These are phyloP conservation scores for Agonopterix arenella DNA, from an alignment of 2,888 invertebrate genomes.

Conservation along the genomic window DNA sequence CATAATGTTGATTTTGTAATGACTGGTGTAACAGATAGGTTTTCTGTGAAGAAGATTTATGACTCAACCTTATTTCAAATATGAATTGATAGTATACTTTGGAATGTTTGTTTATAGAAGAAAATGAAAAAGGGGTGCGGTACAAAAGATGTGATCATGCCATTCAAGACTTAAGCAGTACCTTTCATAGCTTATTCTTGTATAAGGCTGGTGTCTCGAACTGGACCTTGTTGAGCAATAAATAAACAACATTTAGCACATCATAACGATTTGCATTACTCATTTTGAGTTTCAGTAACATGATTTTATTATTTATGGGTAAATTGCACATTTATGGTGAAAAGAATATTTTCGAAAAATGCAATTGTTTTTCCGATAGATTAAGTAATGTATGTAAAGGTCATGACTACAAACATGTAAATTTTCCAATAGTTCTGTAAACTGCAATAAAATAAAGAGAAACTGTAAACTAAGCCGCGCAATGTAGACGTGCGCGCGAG, in stretches of 20 bases:
- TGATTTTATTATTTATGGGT: no score
- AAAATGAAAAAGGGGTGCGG: constrained; percentile 3
- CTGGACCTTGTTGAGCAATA: constrained; percentile 31
- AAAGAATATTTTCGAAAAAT: no score
- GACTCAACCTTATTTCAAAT: no score
- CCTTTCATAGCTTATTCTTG: constrained; percentile 57
- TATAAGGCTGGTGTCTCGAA: constrained; percentile 29
- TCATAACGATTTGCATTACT: no score
- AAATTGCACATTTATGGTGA: no score
- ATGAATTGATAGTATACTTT: no score
- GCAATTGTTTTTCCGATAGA: no score
- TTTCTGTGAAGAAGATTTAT: neutral
- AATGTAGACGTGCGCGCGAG: neutral
- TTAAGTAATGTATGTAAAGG: no score
- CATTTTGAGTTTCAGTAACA: no score
- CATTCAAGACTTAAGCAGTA: constrained; percentile 25
- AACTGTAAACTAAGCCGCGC: constrained; percentile 6
- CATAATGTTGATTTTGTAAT: constrained; percentile 17
- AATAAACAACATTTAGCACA: neutral
- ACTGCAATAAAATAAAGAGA: neutral
- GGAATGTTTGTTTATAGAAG: neutral
- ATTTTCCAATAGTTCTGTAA: neutral
- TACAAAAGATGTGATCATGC: constrained; percentile 21
- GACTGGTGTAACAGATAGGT: constrained; percentile 11
- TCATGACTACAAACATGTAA: neutral